phyloP scores from a whole-genome alignment of 2,797 vertebrate genomes.

The Lycodopsis pacificus region DNA sequence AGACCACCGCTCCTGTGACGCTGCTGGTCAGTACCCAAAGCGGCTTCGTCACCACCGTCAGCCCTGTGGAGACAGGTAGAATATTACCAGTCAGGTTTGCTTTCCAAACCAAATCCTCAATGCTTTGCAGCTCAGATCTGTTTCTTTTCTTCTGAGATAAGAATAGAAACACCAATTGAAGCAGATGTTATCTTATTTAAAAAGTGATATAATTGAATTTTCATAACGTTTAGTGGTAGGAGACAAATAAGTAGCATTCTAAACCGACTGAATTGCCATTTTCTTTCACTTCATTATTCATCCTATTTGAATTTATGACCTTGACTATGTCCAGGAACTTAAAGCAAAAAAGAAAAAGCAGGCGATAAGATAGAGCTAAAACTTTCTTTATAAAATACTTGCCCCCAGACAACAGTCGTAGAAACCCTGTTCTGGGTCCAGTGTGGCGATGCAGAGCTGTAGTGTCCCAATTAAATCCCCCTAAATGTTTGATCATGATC shows the following conservation, averaged over 20 bases:
- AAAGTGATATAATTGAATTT: background rate
- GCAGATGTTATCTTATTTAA: background rate
- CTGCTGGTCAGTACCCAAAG: slow-evolving; percentile 85
- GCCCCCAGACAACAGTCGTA: slow-evolving; percentile 35
- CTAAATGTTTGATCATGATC: slow-evolving; percentile 7
- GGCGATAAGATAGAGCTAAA: background rate
- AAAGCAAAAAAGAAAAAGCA: background rate
- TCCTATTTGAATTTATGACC: background rate
- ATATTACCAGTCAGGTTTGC: slow-evolving; percentile 76
- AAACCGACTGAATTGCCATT: background rate
- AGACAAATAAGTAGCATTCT: background rate
- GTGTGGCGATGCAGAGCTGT: slow-evolving; percentile 17
- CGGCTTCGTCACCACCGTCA: slow-evolving; percentile 79
- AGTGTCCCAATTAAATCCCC: slow-evolving; percentile 17
- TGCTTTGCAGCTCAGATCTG: slow-evolving; percentile 56
- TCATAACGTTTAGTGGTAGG: background rate
- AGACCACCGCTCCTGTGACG: slow-evolving; percentile 69
- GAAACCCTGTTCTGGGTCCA: slow-evolving; percentile 7
- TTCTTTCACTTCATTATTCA: background rate
- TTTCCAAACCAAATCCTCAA: slow-evolving; percentile 55
- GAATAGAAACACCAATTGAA: background rate
- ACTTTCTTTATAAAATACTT: background rate
- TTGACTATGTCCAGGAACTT: background rate
- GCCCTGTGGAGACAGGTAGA: slow-evolving; percentile 85
- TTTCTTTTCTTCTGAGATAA: slow-evolving; percentile 4